Evolutionary conservation across 1,140 invertebrate genomes (phyloP).

Genomic region (Sminthurides bifidus): DNA sequence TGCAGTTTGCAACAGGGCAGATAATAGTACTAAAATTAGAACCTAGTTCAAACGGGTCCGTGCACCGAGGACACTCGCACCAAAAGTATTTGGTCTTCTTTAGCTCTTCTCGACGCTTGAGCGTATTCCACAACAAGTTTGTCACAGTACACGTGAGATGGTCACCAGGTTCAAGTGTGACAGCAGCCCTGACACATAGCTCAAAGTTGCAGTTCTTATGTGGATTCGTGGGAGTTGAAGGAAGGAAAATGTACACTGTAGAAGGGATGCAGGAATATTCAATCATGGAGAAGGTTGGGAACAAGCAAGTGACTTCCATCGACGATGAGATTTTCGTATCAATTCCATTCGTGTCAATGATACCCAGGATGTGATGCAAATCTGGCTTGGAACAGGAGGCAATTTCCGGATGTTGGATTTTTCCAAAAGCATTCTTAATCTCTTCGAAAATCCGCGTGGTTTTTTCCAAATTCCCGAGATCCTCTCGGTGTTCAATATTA

Average conservation of each 20-base stretch:
- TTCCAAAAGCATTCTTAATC: conserved; percentile 13
- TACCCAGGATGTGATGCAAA: conserved; percentile 35
- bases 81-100: conserved; percentile 36
- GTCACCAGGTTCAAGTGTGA: conserved; percentile 34
- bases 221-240: background rate
- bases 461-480: conserved; percentile 19
- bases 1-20: conserved; percentile 23
- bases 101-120: conserved; percentile 33
- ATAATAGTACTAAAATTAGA: conserved; percentile 28
- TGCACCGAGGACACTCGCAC: conserved; percentile 35
- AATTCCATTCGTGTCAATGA: conserved; percentile 34
- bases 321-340: conserved; percentile 22
- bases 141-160: conserved; percentile 35
- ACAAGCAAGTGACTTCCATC: conserved; percentile 29
- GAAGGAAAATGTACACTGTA: conserved; percentile 32
- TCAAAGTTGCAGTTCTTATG: conserved; percentile 12
- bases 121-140: conserved; percentile 36
- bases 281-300: conserved; percentile 33
- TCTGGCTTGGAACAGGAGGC: conserved; percentile 17
- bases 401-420: conserved; percentile 12
- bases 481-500: conserved; percentile 11
- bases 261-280: conserved; percentile 36
- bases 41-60: conserved; percentile 33
- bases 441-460: conserved; percentile 18
- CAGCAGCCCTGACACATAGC: conserved; percentile 31